A percentile compares a stretch with the other conserved stretches of the same genome.
Conservation (phyloP, 2,888 invertebrate genomes). For the Orthosia cruda region DNA sequence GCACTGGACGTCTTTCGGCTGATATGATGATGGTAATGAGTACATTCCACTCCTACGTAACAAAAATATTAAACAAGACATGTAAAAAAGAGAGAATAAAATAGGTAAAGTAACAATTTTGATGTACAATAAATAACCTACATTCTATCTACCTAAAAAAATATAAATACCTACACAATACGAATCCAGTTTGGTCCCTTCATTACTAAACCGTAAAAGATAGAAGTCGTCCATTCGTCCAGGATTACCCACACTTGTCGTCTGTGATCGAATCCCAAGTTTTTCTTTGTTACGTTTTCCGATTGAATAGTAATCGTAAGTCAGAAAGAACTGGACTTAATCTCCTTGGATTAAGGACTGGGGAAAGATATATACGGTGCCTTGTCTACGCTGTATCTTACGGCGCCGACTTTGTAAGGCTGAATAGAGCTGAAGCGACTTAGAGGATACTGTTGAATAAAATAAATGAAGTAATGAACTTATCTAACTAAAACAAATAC, state of each 20-base stretch:
- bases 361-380: conserved; percentile 12
- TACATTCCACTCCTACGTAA: too few relatives aligned
- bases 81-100: too few relatives aligned
- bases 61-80: too few relatives aligned
- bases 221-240: conserved; percentile 33
- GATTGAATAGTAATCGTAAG: conserved; percentile 43
- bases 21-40: too few relatives aligned
- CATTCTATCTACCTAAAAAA: neutral
- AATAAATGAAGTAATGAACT: neutral
- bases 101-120: too few relatives aligned
- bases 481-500: too few relatives aligned
- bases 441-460: neutral
- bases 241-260: conserved; percentile 48
- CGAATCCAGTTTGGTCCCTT: conserved; percentile 16
- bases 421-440: neutral
- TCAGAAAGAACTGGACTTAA: conserved; percentile 33
- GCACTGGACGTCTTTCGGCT: too few relatives aligned
- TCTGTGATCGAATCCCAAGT: conserved; percentile 18
- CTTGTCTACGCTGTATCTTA: conserved; percentile 28
- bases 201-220: conserved; percentile 28
- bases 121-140: too few relatives aligned
- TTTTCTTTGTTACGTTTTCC: conserved; percentile 41
- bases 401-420: conserved; percentile 5
- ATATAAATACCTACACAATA: neutral
- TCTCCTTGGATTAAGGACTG: conserved; percentile 33